A percentile compares a stretch with the other conserved stretches of the same genome.
These are phyloP conservation scores for Vulpes ferrilata DNA, from an alignment of 2,113 vertebrate genomes.

Conservation along the genomic window DNA sequence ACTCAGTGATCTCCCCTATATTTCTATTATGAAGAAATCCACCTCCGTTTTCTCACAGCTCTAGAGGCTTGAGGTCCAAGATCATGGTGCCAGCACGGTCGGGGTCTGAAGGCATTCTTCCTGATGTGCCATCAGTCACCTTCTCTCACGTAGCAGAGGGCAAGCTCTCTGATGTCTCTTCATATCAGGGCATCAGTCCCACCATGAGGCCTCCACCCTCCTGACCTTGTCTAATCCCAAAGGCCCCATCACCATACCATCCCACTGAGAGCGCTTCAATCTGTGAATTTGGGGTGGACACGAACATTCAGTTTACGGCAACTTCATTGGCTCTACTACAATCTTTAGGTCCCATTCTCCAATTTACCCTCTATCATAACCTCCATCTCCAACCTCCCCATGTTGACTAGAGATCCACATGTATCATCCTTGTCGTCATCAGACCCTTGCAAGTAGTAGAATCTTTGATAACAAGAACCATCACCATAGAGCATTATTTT, in stretches of 20 bases:
- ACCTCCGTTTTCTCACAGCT: not conserved
- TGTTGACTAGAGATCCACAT: not conserved
- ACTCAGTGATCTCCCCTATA: not conserved
- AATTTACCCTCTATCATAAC: not conserved
- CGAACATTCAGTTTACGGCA: not conserved
- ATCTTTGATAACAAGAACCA: not conserved
- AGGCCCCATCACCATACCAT: not conserved
- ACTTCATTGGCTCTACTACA: not conserved
- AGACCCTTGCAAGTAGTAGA: not conserved
- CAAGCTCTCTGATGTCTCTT: not conserved
- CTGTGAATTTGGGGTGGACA: not conserved
- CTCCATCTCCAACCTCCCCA: not conserved
- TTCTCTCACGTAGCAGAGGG: not conserved
- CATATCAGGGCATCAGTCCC: not conserved
- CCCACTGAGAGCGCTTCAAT: not conserved
- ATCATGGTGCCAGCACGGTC: not conserved
- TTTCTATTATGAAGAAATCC: not conserved
- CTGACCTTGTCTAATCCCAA: not conserved
- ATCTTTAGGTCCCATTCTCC: not conserved
- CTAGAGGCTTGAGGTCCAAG: not conserved
- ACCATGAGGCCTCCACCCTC: not conserved
- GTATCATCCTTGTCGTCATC: not conserved
- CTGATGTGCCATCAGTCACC: not conserved
- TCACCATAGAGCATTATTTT: not conserved
- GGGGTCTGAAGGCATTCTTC: not conserved